Evolutionary conservation across 2,888 invertebrate genomes (phyloP).

Genomic region (Rhyacophila evoluta): DNA sequence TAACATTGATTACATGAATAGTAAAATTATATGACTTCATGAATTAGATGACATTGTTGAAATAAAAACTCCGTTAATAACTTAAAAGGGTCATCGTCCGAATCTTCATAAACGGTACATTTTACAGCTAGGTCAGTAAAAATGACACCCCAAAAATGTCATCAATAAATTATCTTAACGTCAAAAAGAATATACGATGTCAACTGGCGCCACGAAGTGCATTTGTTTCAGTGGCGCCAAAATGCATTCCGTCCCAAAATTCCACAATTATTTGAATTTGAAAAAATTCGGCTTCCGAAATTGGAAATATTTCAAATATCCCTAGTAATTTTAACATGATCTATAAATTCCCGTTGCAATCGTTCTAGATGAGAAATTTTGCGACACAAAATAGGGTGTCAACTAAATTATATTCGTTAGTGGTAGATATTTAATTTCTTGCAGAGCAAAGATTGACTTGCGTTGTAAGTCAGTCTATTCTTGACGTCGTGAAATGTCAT

Average conservation of each 20-base stretch:
- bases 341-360: not conserved
- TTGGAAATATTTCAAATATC: not conserved
- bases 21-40: too few relatives aligned
- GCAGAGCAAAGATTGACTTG: too few relatives aligned
- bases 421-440: too few relatives aligned
- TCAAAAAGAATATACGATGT: not conserved
- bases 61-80: too few relatives aligned
- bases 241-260: not conserved
- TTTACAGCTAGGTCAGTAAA: not conserved
- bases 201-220: not conserved
- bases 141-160: not conserved
- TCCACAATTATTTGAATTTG: not conserved
- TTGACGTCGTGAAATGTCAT: too few relatives aligned
- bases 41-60: too few relatives aligned
- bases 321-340: not conserved
- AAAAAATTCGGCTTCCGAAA: not conserved
- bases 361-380: not conserved
- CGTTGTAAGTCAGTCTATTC: too few relatives aligned
- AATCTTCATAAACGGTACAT: not conserved
- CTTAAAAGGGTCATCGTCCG: not conserved
- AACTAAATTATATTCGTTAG: not conserved
- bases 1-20: too few relatives aligned
- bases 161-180: not conserved
- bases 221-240: not conserved
- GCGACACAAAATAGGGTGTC: not conserved